phyloP scores from a whole-genome alignment of 2,113 vertebrate genomes.

The Caloenas nicobarica region DNA sequence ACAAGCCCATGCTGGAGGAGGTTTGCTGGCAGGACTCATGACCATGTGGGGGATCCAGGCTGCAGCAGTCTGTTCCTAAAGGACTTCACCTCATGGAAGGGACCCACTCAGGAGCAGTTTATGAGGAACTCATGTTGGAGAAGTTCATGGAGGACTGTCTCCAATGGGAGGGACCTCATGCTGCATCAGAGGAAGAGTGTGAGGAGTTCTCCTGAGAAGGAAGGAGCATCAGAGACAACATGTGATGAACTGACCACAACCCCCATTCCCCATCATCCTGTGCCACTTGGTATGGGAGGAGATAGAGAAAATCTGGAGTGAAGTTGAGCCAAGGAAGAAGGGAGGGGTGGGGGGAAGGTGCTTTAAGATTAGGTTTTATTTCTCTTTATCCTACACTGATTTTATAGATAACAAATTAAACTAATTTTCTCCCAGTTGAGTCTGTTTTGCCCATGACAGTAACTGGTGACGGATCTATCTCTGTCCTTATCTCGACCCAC shows the following conservation, averaged over 20 bases:
- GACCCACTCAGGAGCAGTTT: background rate
- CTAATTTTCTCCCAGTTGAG: background rate
- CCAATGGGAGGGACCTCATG: background rate
- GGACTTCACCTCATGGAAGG: background rate
- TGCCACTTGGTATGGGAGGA: rapidly evolving
- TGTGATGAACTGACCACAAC: background rate
- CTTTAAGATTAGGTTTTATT: background rate
- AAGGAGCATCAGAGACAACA: background rate
- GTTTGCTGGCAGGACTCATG: too few relatives aligned
- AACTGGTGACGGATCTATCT: background rate
- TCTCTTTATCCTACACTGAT: background rate
- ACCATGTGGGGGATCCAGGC: background rate
- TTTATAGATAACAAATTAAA: background rate
- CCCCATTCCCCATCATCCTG: background rate
- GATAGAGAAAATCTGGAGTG: background rate
- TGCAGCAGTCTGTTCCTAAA: background rate
- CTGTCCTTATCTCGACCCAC: rapidly evolving
- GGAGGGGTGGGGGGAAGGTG: background rate
- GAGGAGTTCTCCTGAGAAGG: background rate
- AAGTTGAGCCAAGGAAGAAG: background rate
- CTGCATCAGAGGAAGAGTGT: background rate
- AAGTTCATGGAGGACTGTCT: background rate
- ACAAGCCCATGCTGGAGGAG: background rate
- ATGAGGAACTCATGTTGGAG: background rate
- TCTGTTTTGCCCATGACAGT: background rate